Percentiles rank a stretch among this genome's conserved stretches.
Evolutionary conservation across 1,140 invertebrate genomes (phyloP).

Genomic region (Trichonephila clavipes): DNA sequence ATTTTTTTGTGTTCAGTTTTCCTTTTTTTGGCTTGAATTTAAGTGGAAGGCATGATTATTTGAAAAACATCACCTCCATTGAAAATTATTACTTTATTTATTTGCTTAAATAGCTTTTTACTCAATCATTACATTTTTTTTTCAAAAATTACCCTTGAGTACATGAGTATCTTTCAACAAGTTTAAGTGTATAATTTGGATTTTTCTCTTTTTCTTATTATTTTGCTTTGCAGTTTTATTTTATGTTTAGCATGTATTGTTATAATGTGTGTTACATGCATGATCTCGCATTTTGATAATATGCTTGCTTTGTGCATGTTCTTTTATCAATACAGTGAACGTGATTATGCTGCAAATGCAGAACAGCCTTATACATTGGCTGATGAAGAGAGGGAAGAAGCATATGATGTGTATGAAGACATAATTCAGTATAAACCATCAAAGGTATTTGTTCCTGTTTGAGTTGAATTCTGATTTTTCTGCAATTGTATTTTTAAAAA

Average conservation of each 20-base stretch:
- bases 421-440: conserved; percentile 68
- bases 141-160: neutral
- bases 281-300: conserved; percentile 63
- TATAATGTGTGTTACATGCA: conserved; percentile 30
- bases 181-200: neutral
- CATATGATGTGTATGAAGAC: conserved; percentile 72
- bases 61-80: too few species aligned
- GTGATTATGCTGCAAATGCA: conserved; percentile 70
- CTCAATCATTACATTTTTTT: neutral
- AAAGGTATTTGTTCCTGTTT: conserved; percentile 40
- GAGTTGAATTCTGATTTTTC: neutral
- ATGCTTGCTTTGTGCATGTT: conserved; percentile 67
- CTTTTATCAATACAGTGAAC: conserved; percentile 65
- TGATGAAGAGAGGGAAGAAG: conserved; percentile 57
- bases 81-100: neutral
- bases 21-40: neutral
- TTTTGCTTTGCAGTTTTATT: conserved; percentile 9
- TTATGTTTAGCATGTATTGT: conserved; percentile 50
- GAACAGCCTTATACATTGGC: conserved; percentile 68
- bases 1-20: conserved; percentile 10
- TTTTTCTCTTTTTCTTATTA: neutral
- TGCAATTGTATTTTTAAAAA: too few species aligned
- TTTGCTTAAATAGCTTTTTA: neutral
- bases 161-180: neutral
- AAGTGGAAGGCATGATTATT: neutral